phyloP scores from a whole-genome alignment of 1,140 invertebrate genomes.

The Monochamus saltuarius region DNA sequence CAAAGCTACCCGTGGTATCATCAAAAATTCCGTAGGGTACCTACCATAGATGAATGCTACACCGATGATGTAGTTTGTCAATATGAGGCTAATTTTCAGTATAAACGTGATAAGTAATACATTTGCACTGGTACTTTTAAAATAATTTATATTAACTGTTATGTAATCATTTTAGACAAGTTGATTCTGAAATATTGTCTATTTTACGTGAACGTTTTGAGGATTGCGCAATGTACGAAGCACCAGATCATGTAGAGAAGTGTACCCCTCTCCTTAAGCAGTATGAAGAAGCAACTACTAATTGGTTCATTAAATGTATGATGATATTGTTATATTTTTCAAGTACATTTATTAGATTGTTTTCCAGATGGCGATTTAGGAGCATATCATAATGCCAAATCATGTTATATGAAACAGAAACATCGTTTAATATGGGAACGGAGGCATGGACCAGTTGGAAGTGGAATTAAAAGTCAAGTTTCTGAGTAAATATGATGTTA shows the following conservation, averaged over 20 bases:
- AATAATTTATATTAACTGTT: slow-evolving; percentile 12
- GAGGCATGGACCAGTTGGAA: slow-evolving; percentile 78
- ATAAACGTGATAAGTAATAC: slow-evolving; percentile 79
- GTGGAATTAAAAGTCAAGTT: slow-evolving; percentile 22
- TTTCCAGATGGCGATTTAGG: slow-evolving; percentile 90
- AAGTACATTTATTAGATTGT: neutral
- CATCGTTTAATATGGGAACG: slow-evolving; percentile 97
- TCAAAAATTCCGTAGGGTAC: slow-evolving; percentile 83
- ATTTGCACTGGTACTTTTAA: slow-evolving; percentile 9
- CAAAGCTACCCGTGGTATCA: slow-evolving; percentile 92
- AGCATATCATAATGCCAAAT: slow-evolving; percentile 65
- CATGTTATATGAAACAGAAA: slow-evolving; percentile 96
- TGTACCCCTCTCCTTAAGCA: slow-evolving; percentile 71
- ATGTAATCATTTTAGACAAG: slow-evolving; percentile 61
- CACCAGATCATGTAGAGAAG: slow-evolving; percentile 63
- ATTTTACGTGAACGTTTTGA: slow-evolving; percentile 82
- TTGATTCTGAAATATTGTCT: slow-evolving; percentile 83
- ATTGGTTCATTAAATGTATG: slow-evolving; percentile 94
- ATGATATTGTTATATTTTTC: slow-evolving; percentile 22
- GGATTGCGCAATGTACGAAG: slow-evolving; percentile 81
- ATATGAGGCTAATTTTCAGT: slow-evolving; percentile 90
- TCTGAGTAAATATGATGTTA: slow-evolving; percentile 9
- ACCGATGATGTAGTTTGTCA: slow-evolving; percentile 82
- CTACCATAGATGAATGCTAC: slow-evolving; percentile 94
- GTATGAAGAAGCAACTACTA: slow-evolving; percentile 75